Evolutionary conservation across 2,888 invertebrate genomes (phyloP).

Genomic region (Dicyrtomina minuta): DNA sequence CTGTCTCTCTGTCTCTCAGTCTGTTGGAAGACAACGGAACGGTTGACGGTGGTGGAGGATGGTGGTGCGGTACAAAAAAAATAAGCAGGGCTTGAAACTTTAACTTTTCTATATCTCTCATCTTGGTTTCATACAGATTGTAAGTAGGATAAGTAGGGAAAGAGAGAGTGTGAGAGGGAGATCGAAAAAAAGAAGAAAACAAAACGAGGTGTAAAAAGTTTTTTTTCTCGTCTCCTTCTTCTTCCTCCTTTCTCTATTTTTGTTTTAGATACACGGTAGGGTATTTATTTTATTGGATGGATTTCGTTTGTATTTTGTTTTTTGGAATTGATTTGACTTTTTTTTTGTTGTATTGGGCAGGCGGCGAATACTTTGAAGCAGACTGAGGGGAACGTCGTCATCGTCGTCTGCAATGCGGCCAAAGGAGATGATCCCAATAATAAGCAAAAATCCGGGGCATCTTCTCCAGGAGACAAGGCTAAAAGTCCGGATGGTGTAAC

Average conservation of each 20-base stretch:
- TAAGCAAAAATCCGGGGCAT: conserved; percentile 56
- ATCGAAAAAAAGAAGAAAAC: background rate
- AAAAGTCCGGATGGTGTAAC: conserved; percentile 19
- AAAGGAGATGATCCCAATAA: conserved; percentile 63
- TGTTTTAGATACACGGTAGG: background rate
- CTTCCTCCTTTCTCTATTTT: background rate
- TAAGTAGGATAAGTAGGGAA: background rate
- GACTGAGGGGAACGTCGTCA: conserved; percentile 79
- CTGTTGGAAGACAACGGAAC: background rate
- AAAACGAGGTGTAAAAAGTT: background rate
- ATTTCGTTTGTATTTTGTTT: background rate
- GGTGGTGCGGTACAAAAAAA: background rate
- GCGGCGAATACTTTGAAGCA: conserved; percentile 81
- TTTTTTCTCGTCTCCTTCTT: background rate
- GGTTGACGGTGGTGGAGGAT: background rate
- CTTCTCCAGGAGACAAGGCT: conserved; percentile 54
- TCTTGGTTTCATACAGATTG: no score
- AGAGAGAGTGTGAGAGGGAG: background rate
- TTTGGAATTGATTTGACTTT: background rate
- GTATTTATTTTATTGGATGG: background rate
- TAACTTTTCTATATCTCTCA: no score
- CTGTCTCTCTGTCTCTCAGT: no score
- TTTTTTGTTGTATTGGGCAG: conserved; percentile 58
- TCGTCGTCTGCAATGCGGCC: conserved; percentile 78
- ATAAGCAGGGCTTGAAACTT: background rate